These are phyloP conservation scores for Orius insidiosus DNA, from an alignment of 1,140 invertebrate species.

Conservation along the genomic window DNA sequence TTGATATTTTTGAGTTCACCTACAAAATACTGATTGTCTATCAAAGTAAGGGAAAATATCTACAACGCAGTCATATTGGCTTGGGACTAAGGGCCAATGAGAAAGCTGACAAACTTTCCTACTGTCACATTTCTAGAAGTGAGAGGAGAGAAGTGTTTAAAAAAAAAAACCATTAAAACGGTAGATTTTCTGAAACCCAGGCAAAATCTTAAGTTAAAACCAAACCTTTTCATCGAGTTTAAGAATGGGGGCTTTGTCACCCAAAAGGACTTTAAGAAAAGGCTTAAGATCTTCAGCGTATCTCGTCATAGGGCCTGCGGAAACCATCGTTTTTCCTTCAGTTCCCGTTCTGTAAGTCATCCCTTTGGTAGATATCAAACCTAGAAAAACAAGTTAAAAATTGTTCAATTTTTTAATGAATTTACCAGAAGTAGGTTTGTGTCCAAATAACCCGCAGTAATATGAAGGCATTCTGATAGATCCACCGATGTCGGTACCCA, in stretches of 20 bases:
- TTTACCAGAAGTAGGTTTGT: conserved; percentile 73
- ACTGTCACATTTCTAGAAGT: too few relatives aligned
- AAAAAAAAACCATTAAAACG: too few relatives aligned
- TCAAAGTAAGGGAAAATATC: too few relatives aligned
- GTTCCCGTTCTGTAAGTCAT: conserved; percentile 39
- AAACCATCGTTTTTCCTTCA: conserved; percentile 40
- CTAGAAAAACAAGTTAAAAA: conserved; percentile 20
- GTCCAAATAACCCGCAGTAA: conserved; percentile 86
- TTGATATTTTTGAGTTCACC: conserved; percentile 47
- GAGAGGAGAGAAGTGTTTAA: too few relatives aligned
- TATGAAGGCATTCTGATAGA: conserved; percentile 87
- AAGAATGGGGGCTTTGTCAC: conserved; percentile 28
- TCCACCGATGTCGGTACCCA: conserved; percentile 90
- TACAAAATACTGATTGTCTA: conserved; percentile 19
- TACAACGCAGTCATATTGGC: too few relatives aligned
- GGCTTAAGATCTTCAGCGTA: conserved; percentile 57
- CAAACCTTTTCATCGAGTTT: conserved; percentile 23
- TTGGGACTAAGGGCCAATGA: too few relatives aligned
- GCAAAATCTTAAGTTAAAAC: too few relatives aligned
- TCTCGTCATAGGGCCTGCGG: conserved; percentile 61
- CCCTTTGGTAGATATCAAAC: conserved; percentile 30
- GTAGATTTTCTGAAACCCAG: too few relatives aligned
- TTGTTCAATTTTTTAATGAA: neutral
- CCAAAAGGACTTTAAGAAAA: conserved; percentile 43
- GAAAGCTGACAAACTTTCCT: too few relatives aligned